Conservation (phyloP, 1,140 invertebrate species). For the Pachypsylla venusta region DNA sequence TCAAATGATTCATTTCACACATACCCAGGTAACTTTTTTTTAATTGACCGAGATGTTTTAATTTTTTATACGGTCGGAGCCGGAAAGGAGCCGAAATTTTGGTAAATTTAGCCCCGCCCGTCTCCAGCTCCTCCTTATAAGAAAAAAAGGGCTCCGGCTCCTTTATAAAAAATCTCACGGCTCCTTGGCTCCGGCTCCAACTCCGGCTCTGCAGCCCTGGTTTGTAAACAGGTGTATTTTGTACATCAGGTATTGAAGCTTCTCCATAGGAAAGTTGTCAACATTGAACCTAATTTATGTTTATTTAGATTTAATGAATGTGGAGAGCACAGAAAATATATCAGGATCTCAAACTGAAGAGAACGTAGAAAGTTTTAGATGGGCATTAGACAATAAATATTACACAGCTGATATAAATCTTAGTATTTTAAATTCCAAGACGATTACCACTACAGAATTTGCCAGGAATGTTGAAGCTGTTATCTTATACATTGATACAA, state of each 20-base stretch:
- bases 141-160: background rate
- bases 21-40: too few species aligned
- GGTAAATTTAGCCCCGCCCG: too few species aligned
- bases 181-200: too few species aligned
- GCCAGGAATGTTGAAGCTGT: background rate
- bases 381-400: background rate
- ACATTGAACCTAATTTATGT: background rate
- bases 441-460: background rate
- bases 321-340: background rate
- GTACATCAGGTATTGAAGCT: too few species aligned
- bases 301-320: background rate
- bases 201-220: too few species aligned
- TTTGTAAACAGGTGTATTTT: too few species aligned
- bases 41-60: too few species aligned
- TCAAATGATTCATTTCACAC: too few species aligned
- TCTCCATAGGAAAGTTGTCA: background rate
- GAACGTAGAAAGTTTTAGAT: conserved; percentile 3
- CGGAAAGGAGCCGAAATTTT: too few species aligned
- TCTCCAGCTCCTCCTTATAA: too few species aligned
- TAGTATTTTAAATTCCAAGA: background rate
- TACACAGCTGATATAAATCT: background rate
- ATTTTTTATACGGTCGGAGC: too few species aligned
- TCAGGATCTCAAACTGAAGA: background rate
- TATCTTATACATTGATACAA: background rate
- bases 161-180: too few species aligned